Evolutionary conservation across 2,797 vertebrate genomes (phyloP), one percentile per base, ranked within the genome.

Genomic region (Pagetopsis macropterus): DNA sequence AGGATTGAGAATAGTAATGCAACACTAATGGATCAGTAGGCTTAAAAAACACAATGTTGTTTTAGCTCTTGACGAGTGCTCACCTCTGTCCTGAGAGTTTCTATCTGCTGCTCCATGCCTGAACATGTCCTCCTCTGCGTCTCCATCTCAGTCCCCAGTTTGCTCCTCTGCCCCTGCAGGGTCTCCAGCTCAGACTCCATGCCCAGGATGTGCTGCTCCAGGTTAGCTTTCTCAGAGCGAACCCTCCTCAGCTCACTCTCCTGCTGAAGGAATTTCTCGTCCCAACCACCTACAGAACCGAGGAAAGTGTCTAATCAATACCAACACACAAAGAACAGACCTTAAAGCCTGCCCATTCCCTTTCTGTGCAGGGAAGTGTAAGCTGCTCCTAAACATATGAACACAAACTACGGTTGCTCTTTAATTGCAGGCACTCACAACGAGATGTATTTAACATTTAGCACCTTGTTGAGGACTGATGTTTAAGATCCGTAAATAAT

Each of bases 71-170:
- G 21, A 51, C 5, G 2, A 60, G 5, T 21, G 1, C 81, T 86
- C 44, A 92, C 92, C 88, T 98, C 96, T 54, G 84, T 68, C 16
- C 33, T 84, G 23, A 94, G 84, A 9, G 82, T 75, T 62, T 91
- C 84, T 43, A 97, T 92, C 44, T 93, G 92, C 69, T 96, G 93
- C 81, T 95, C 93, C 82, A 96, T 90, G 73, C 73, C 71, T n/a
- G 86, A 86, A 72, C 94, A 89, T 15, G 78, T 85, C 82, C 84
- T 94, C 83, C 86, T 85, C 67, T 93, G 91, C 40, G 72, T 87
- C 80, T 96, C 94, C 17, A 82, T 84, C 59, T 97, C 94, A 40
- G 71, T 84, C 81, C 90, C 92, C 76, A 97, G 93, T 37, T 41
- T 87, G 41, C 84, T 76, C 62, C 84, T 94, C 75, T 95, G 92